phyloP scores from a whole-genome alignment of 2,797 vertebrate species.

The Lophura swinhoii region DNA sequence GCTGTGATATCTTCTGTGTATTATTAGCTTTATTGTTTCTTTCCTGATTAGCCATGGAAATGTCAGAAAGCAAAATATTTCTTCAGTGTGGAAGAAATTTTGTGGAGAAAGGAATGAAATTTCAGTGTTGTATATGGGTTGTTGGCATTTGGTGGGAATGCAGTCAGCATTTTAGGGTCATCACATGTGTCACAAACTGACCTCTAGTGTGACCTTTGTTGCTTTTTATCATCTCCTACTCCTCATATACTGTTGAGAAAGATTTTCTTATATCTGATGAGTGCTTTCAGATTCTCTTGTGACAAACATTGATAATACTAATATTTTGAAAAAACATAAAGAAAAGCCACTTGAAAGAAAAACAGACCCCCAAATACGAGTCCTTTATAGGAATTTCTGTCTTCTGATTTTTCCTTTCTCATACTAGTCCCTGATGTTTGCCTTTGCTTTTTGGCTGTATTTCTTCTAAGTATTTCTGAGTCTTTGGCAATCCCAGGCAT shows the following conservation, averaged over 20 bases:
- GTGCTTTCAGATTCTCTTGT: not conserved
- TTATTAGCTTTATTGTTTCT: not conserved
- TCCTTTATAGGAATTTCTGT: not conserved
- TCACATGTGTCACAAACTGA: not conserved
- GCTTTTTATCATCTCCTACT: not conserved
- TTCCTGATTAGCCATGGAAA: not conserved
- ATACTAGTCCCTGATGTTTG: not conserved
- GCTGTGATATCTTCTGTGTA: not conserved
- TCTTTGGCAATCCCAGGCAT: accelerated
- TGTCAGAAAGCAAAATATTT: not conserved
- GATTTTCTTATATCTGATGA: not conserved
- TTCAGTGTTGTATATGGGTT: not conserved
- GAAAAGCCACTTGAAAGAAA: not conserved
- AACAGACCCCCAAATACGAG: not conserved
- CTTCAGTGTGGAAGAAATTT: not conserved
- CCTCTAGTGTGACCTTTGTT: not conserved
- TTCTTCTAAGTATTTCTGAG: not conserved
- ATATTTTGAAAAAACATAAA: not conserved
- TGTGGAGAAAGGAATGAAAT: not conserved
- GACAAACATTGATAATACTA: not conserved
- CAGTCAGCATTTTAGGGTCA: not conserved
- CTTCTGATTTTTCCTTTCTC: not conserved
- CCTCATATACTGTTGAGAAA: not conserved
- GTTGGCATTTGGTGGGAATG: not conserved
- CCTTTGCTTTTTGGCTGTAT: not conserved